phyloP scores from a whole-genome alignment of 2,113 vertebrate species.

The Microtus pennsylvanicus region DNA sequence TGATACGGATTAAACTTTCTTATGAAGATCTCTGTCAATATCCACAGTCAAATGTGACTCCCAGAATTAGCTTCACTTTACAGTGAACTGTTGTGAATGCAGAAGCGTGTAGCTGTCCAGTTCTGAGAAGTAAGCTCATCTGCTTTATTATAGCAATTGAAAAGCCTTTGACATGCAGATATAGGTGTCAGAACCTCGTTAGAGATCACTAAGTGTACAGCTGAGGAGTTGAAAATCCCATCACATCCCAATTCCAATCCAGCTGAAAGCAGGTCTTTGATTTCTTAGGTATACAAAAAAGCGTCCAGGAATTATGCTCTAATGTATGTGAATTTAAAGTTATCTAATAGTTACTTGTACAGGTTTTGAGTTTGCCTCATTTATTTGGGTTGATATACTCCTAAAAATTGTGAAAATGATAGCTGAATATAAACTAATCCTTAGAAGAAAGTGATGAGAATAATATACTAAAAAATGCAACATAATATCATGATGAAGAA shows the following conservation, averaged over 20 bases:
- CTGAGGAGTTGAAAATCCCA: not conserved
- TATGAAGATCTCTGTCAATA: not conserved
- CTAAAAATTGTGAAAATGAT: not conserved
- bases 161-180: not conserved
- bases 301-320: not conserved
- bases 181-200: not conserved
- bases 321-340: not conserved
- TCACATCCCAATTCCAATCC: not conserved
- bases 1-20: no score
- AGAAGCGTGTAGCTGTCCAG: not conserved
- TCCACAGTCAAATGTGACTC: not conserved
- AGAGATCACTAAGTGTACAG: not conserved
- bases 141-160: not conserved
- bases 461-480: not conserved
- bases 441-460: not conserved
- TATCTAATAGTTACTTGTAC: no score
- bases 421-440: not conserved
- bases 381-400: not conserved
- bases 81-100: not conserved
- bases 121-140: not conserved
- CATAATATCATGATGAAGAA: not conserved
- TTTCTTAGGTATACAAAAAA: not conserved
- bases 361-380: not conserved
- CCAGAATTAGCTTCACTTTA: not conserved
- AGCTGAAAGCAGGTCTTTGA: not conserved